Base-by-base conservation (phyloP, 2,888 invertebrate genomes). In the Myathropa florea region DNA sequence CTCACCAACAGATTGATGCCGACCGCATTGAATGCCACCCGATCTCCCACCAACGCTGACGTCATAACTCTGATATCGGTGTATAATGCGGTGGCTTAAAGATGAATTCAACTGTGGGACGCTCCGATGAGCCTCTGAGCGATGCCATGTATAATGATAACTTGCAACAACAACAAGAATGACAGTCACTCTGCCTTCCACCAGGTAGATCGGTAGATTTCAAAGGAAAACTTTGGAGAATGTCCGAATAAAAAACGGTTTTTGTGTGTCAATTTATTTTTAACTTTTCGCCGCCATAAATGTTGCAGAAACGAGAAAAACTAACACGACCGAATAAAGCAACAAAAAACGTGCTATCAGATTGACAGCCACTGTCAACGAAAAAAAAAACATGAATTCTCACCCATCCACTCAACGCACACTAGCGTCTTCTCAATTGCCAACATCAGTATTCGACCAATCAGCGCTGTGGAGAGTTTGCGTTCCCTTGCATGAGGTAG, bases 401-500 rank as follows among this genome's bases (percentile, higher is more conserved):
- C 46, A 63, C 9, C 57, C n/a, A 26, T 23, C 24, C 24, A 24
- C 57, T 14, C 21, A 83, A 68, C 67, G 80, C 61, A 85, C 88
- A 76, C 36, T 73, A 30, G 64, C 24, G 28, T 18, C 18, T 57
- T 7, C 28, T 73, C 39, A 73, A 21, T 46, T n/a, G 28, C 53
- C n/a, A n/a, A 33, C 30, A 28, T 14, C n/a, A 10, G 2, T 24
- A 18, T 18, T 64, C 67, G 81, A 65, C 92, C 92, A 92, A 92
- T 92, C 91, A 89, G 55, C 81, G 59, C 0, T 33, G 88, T 88
- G 92, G 91, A 92, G 91, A 92, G 88, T 90, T 89, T 60, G 33
- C 0, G 53, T 57, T 71, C 36, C 33, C 30, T 33, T 60, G 57
- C 24, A 26, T 24, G 24, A 61, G 55, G 26, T n/a, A 63, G 3